phyloP scores from a whole-genome alignment of 2,113 vertebrate genomes.

The Pimephales promelas region DNA sequence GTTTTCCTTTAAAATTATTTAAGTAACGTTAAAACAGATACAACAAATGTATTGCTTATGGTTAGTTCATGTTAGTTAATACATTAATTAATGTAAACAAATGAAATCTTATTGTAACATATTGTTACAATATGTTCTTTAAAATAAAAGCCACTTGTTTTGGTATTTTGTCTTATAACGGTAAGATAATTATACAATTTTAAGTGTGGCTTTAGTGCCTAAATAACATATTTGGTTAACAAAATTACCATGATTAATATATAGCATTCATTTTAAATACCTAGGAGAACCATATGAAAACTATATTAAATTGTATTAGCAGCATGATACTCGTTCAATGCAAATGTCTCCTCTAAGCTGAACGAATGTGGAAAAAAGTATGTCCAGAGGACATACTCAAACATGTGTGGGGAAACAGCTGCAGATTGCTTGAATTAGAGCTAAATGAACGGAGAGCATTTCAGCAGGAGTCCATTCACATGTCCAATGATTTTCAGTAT shows the following conservation, averaged over 20 bases:
- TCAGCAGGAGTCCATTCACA: slow-evolving; percentile 8
- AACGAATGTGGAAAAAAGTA: background rate
- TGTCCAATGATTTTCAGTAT: background rate
- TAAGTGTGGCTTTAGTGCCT: background rate
- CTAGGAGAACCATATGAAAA: background rate
- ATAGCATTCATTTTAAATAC: background rate
- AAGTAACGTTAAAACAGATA: too few relatives aligned
- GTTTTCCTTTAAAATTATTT: too few relatives aligned
- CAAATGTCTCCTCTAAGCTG: background rate
- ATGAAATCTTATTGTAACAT: too few relatives aligned
- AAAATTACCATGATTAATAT: background rate
- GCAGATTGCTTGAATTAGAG: background rate
- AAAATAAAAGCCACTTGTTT: background rate
- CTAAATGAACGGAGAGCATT: background rate
- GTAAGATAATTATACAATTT: background rate
- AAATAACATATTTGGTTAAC: background rate
- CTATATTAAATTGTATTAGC: background rate
- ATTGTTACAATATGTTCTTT: background rate
- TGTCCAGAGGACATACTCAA: background rate
- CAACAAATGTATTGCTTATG: too few relatives aligned
- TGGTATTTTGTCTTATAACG: background rate
- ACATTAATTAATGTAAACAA: too few relatives aligned
- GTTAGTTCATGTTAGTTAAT: too few relatives aligned
- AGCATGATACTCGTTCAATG: background rate
- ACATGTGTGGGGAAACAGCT: background rate